phyloP scores from a whole-genome alignment of 2,888 invertebrate genomes.

The Troides aeacus region DNA sequence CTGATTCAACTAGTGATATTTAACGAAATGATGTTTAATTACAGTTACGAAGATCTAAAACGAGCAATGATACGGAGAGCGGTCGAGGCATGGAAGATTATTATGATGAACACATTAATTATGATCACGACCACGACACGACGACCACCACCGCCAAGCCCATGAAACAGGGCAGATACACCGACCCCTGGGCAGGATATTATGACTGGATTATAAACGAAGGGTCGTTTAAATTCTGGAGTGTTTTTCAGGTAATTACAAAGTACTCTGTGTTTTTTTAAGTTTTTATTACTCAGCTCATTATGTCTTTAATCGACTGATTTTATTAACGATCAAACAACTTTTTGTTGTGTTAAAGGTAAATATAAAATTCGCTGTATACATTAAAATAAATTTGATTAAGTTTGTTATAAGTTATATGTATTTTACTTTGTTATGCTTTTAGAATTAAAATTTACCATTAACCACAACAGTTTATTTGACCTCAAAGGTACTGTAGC shows the following conservation, averaged over 20 bases:
- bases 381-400: no score
- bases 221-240: constrained; percentile 94
- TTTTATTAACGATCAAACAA: no score
- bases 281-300: background rate
- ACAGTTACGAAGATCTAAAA: constrained; percentile 46
- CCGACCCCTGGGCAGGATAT: constrained; percentile 89
- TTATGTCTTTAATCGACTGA: background rate
- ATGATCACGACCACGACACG: constrained; percentile 55
- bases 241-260: constrained; percentile 86
- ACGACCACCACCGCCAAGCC: constrained; percentile 68
- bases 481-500: constrained; percentile 69
- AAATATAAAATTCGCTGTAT: no score
- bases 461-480: constrained; percentile 38
- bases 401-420: background rate
- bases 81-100: constrained; percentile 71
- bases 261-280: background rate
- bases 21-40: constrained; percentile 11
- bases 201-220: constrained; percentile 94
- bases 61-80: constrained; percentile 41
- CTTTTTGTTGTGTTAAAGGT: no score
- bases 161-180: constrained; percentile 80
- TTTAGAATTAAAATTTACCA: constrained; percentile 6
- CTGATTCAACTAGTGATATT: background rate
- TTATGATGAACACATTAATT: constrained; percentile 68
- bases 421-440: background rate